Base-by-base conservation (phyloP, 2,888 invertebrate genomes). In the Hartigia nigra region DNA sequence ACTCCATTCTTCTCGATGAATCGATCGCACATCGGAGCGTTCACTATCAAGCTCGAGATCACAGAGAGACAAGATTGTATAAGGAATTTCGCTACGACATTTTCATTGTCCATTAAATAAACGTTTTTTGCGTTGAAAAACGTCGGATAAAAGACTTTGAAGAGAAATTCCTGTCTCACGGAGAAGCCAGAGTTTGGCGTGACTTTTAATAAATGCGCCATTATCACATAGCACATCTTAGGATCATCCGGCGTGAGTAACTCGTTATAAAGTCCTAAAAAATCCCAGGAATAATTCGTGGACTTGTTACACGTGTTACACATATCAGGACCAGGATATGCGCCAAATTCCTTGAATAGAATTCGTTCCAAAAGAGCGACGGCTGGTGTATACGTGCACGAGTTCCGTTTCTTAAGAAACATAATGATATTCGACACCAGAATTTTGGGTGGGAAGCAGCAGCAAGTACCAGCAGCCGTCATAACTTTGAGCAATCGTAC, bases 31-130 rank as follows among this genome's bases (percentile, higher is more conserved):
- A 94, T 93, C 0, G 93, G 87, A 0, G 93, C 91, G 12, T 94
- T 93, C 55, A 93, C 92, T 3, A 95, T 91, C 1, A 95, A 90
- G 81, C 92, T 93, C 0, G 94, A 93, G 82, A 95, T 94, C 3
- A 94, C 92, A 31, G 94, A 94, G 0, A 95, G 87, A 78, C 94
- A 94, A 0, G 95, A 94, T 4, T 93, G 92, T 1, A 94, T 92
- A 1, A 94, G 89, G 84, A 94, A 94, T 81, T 93, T 94, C 0
- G 93, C 92, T 0, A 92, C 89, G 31, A 92, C 92, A 79, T 92
- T 89, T 4, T 92, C 89, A 74, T 92, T 92, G 31, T 92, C 92
- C 0, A 80, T 75, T 0, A 34, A 23, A 83, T 93, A 94, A 78
- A 92, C 88, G 75, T 92, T 92, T 83, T 94, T 94, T 0, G 94